phyloP scores from a whole-genome alignment of 2,888 invertebrate genomes.

The Onthophagus sagittarius region DNA sequence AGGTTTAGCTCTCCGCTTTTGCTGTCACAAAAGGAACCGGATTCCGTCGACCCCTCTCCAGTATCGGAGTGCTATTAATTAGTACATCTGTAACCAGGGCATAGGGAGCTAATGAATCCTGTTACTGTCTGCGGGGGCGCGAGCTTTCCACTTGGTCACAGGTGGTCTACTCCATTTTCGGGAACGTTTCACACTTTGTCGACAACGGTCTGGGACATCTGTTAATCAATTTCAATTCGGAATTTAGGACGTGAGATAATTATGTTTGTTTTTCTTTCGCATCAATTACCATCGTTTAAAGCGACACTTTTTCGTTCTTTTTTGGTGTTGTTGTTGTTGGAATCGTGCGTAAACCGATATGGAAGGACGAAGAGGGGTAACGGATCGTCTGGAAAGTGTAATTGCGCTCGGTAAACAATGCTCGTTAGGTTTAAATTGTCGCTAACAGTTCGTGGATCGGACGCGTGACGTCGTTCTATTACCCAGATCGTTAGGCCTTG shows the following conservation, averaged over 20 bases:
- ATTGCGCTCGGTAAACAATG: constrained; percentile 43
- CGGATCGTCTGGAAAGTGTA: constrained; percentile 36
- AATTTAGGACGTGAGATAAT: not conserved
- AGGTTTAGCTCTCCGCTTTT: not conserved
- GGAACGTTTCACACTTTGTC: not conserved
- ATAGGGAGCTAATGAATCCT: constrained; percentile 36
- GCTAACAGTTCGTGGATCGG: constrained; percentile 45
- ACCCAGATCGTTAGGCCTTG: constrained; percentile 35
- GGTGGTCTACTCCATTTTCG: constrained; percentile 26
- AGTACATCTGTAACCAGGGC: constrained; percentile 31
- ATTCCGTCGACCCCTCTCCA: not conserved
- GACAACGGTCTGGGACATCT: not conserved
- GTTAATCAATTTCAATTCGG: not conserved
- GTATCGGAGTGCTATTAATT: constrained; percentile 34
- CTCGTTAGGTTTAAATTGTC: constrained; percentile 45
- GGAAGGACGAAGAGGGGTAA: constrained; percentile 18
- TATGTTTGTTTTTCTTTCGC: not conserved
- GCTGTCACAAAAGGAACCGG: constrained; percentile 1
- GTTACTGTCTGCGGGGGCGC: constrained; percentile 28
- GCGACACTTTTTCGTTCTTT: not conserved
- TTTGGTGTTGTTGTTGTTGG: not conserved
- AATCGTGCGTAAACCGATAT: constrained; percentile 19
- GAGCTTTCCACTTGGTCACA: constrained; percentile 27
- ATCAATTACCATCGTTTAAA: not conserved
- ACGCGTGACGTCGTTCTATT: constrained; percentile 43